Conservation (phyloP, 92 coral and sea anemone species). For the Parazoanthus darwini region DNA sequence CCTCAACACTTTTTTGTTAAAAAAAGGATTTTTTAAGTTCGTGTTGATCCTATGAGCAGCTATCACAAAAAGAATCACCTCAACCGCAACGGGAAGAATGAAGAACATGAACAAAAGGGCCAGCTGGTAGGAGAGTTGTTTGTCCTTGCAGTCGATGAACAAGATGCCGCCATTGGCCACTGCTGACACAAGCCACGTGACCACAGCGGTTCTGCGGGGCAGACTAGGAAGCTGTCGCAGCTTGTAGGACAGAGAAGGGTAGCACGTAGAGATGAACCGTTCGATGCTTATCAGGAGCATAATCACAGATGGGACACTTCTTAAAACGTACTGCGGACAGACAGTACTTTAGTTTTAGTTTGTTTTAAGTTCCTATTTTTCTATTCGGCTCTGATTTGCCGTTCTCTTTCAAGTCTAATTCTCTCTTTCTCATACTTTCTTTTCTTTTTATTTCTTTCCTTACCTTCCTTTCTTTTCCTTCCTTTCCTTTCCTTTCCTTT, state of each 20-base stretch:
- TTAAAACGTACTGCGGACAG: conserved; percentile 11
- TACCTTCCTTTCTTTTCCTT: too few relatives aligned
- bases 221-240: conserved; percentile 20
- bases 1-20: conserved; percentile 11
- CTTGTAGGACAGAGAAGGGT: conserved; percentile 29
- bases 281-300: conserved; percentile 30
- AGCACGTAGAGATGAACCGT: conserved; percentile 31
- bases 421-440: too few relatives aligned
- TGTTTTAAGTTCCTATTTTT: background rate
- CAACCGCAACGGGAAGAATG: conserved; percentile 5
- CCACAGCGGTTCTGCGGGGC: background rate
- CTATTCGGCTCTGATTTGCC: background rate
- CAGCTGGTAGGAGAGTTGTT: conserved; percentile 27
- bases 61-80: conserved; percentile 1
- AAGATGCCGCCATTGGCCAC: conserved; percentile 6
- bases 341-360: background rate
- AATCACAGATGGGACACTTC: conserved; percentile 36
- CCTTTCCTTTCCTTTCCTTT: too few relatives aligned
- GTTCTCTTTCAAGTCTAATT: background rate
- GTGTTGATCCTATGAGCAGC: conserved; percentile 1
- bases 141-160: conserved; percentile 18
- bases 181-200: conserved; percentile 8
- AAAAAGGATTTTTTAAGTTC: background rate
- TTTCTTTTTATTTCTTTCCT: too few relatives aligned
- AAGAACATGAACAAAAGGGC: background rate